Evolutionary conservation across 2,888 invertebrate species (phyloP).

Genomic region (Cephus spinipes): DNA sequence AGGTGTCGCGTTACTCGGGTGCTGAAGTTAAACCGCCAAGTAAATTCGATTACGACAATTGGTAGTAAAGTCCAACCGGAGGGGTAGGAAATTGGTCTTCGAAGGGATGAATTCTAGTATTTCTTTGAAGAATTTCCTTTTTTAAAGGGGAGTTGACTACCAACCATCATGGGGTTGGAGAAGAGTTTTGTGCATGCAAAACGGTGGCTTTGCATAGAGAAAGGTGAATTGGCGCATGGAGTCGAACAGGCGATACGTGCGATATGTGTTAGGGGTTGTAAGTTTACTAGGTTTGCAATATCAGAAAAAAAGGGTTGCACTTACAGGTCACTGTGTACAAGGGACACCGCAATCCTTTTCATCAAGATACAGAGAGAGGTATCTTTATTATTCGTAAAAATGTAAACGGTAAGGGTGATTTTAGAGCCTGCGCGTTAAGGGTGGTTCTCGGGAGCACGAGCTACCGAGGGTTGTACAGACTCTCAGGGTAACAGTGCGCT

Average conservation of each 20-base stretch:
- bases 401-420: not conserved
- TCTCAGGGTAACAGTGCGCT: conserved; percentile 55
- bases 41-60: not conserved
- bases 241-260: not conserved
- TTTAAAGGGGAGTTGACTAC: not conserved
- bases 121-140: not conserved
- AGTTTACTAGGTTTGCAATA: not conserved
- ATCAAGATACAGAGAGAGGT: not conserved
- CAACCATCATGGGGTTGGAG: not conserved
- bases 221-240: not conserved
- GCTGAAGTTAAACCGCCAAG: not conserved
- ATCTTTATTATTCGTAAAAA: not conserved
- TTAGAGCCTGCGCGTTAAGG: not conserved
- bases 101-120: not conserved
- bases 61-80: not conserved
- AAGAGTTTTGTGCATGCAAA: not conserved
- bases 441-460: not conserved
- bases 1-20: not conserved
- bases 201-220: not conserved
- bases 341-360: not conserved
- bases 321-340: not conserved
- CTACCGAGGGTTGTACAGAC: conserved; percentile 37
- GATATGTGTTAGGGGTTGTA: not conserved
- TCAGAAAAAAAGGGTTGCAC: not conserved
- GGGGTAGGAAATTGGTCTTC: not conserved